Base-by-base conservation (phyloP, 2,888 invertebrate species). In the Melinopterus prodromus region DNA sequence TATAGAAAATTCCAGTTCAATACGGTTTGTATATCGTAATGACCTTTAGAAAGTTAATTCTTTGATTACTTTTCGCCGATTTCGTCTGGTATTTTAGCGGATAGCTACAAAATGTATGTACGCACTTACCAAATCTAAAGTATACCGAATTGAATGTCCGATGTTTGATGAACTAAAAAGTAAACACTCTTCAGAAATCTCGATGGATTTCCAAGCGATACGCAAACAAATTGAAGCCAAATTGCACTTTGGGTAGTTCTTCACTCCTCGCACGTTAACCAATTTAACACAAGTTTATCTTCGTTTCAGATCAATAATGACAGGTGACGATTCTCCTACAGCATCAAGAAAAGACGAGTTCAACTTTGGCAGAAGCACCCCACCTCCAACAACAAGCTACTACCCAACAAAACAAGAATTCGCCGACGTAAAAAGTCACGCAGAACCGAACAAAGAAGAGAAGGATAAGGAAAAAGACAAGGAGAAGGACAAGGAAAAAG, bases 301-400 rank as follows among this genome's bases (percentile, higher is more conserved):
- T 81, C 70, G 81, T 71, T 85, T 78, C 82, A 87, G 87, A 83
- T 85, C 86, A 72, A 86, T 86, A 83, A 87, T 87, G 87, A 85
- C 86, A 14, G 85, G 86, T 77, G 81, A 81, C 38, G 86, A 86
- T 80, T 86, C 86, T 15, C 85, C 86, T 69, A 84, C 84, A 35
- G 78, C 84, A 6, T 83, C 84, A 71, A 79, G 80, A 71, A 82
- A 82, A 70, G 82, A 84, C n/a, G 81, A 81, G 75, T 83, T 83
- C 38, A 81, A 85, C 77, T 83, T 84, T 75, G 84, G 84, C 9
- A 79, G 84, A 69, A 82, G 84, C 14, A 83, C 85, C n/a, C 85
- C 85, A 12, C 84, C 85, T 0, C 85, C 85, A 3, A 86, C 86
- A 0, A 85, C 86, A 15, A 83, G 83, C 79, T 78, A 83, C 78